These are phyloP conservation scores for Chrysoperla carnea DNA, from an alignment of 1,140 invertebrate species.

Conservation along the genomic window DNA sequence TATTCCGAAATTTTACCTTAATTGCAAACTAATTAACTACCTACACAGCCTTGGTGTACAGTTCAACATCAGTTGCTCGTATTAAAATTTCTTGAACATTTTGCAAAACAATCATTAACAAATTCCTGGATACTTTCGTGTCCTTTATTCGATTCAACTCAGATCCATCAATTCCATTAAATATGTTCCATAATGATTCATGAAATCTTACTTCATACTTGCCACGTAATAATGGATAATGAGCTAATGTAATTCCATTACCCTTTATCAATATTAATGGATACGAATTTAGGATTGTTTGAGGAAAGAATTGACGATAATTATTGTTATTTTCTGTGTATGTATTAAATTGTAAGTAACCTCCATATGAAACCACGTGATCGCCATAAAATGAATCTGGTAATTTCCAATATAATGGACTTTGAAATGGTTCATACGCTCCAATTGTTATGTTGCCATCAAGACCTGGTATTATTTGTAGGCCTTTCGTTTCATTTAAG, in stretches of 20 bases:
- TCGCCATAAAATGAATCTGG: slow-evolving; percentile 74
- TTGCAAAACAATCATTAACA: slow-evolving; percentile 79
- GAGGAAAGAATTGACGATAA: not conserved
- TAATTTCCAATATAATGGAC: slow-evolving; percentile 74
- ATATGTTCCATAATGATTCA: slow-evolving; percentile 34
- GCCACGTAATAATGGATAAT: slow-evolving; percentile 14
- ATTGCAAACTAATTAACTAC: slow-evolving; percentile 13
- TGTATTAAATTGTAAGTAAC: slow-evolving; percentile 64
- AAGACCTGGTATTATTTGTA: slow-evolving; percentile 43
- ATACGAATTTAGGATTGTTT: not conserved
- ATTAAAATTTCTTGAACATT: slow-evolving; percentile 67
- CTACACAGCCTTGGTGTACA: slow-evolving; percentile 41
- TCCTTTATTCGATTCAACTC: slow-evolving; percentile 32
- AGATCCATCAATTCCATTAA: slow-evolving; percentile 32
- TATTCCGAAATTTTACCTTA: too few relatives aligned
- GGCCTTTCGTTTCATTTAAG: slow-evolving; percentile 7
- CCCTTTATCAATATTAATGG: not conserved
- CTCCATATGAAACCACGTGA: slow-evolving; percentile 81
- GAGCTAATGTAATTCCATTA: not conserved
- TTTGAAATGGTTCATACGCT: slow-evolving; percentile 41
- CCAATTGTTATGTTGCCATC: slow-evolving; percentile 45
- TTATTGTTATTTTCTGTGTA: slow-evolving; percentile 51
- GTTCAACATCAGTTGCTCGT: slow-evolving; percentile 50
- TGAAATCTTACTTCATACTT: slow-evolving; percentile 31
- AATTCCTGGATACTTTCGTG: slow-evolving; percentile 41